Base-by-base conservation (phyloP, 2,888 invertebrate species). In the Leistus spinibarbis region DNA sequence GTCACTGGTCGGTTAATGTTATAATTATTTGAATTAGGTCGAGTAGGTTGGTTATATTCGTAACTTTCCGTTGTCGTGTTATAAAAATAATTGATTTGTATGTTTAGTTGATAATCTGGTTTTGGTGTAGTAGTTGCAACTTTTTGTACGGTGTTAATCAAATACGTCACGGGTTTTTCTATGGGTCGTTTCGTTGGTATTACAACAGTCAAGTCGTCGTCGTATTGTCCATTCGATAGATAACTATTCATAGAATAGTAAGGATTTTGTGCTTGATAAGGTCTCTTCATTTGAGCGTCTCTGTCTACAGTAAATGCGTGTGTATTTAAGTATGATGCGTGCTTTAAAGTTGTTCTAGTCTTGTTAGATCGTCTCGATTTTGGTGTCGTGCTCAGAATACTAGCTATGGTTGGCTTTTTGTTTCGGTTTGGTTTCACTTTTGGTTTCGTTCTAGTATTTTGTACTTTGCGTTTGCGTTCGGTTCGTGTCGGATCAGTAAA, bases 101-200 rank as follows among this genome's bases (percentile, higher is more conserved):
- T 75, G 56, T 72, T 70, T 13, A 74, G 74, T 56, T 71, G 67
- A 57, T 75, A 75, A 64, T 75, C 75, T 19, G 75, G 75, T 75
- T 75, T 75, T 53, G 74, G 57, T 53, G 77, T 64, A 54, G 72
- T 72, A 56, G 76, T 68, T 71, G 77, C 69, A 76, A 77, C 57
- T 56, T 73, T 66, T 5, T 56, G 54, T 27, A 75, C 68, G n/a
- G 63, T 64, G 19, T 75, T 75, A 27, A 75, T 7, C 13, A 75
- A 69, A 54, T 75, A 68, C 17, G 75, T 75, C 62, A 75, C 62
- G 7, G 54, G 20, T 9, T 72, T 72, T 54, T 63, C 20, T 9
- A 7, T 16, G 17, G 75, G 75, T 56, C 69, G 60, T 68, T 75
- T 62, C 10, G 67, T 65, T 40, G 40, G 23, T 16, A 65, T 54